Conservation (phyloP, 2,113 vertebrate genomes). For the Plecotus auritus region DNA sequence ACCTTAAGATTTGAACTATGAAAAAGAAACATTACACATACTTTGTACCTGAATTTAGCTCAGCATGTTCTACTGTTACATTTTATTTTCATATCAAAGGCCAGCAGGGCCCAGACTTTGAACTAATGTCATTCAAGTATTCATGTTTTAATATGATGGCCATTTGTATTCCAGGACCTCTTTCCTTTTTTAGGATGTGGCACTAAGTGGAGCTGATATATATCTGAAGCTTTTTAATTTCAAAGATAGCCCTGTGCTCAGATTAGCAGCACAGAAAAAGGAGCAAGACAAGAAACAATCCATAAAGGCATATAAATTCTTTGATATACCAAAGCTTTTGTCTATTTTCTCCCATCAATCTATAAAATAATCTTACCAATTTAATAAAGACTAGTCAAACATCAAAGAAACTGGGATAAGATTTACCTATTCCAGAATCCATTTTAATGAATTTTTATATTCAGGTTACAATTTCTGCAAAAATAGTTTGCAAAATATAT, state of each 20-base stretch:
- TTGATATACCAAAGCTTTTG: slow-evolving; percentile 34
- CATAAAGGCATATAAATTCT: neutral
- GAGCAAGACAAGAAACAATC: slow-evolving; percentile 22
- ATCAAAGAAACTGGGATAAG: neutral
- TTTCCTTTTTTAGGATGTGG: neutral
- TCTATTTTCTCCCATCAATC: neutral
- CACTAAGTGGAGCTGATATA: neutral
- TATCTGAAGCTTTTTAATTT: slow-evolving; percentile 45
- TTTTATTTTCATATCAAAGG: slow-evolving; percentile 64
- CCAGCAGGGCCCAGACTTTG: slow-evolving; percentile 6
- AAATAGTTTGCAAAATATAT: neutral
- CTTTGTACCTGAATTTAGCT: slow-evolving; percentile 15
- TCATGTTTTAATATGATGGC: slow-evolving; percentile 18
- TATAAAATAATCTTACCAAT: slow-evolving; percentile 40
- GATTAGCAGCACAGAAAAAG: neutral
- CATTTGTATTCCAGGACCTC: neutral
- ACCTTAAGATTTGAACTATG: neutral
- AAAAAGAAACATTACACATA: slow-evolving; percentile 33
- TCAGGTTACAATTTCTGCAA: neutral
- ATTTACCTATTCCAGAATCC: neutral
- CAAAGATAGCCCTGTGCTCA: neutral
- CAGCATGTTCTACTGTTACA: neutral
- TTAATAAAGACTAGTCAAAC: slow-evolving; percentile 33
- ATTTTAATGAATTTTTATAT: slow-evolving; percentile 26
- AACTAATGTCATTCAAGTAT: slow-evolving; percentile 35